Percentiles rank a stretch among this genome's conserved stretches.
Evolutionary conservation across 2,797 vertebrate genomes (phyloP).

Genomic region (Choloepus didactylus): DNA sequence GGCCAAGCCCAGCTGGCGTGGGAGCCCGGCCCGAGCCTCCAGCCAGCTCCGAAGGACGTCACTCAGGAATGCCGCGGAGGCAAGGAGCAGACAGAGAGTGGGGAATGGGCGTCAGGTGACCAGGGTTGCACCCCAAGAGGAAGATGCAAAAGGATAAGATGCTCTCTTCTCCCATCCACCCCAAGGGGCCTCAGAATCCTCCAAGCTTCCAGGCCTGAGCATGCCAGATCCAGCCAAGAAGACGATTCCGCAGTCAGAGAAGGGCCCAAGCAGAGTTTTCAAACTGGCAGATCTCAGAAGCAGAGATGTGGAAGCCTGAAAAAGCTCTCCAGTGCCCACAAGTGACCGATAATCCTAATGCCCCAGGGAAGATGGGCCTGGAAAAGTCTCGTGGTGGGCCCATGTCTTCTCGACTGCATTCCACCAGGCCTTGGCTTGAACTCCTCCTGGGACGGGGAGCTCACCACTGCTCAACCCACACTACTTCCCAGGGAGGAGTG

Average conservation of each 20-base stretch:
- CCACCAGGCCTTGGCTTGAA: background rate
- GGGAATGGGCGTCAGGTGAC: background rate
- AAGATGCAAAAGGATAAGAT: background rate
- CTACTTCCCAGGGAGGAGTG: background rate
- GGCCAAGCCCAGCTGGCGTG: background rate
- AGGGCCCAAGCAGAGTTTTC: background rate
- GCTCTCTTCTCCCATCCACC: background rate
- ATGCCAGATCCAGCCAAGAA: too few relatives aligned
- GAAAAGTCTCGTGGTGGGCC: background rate
- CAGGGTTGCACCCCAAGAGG: background rate
- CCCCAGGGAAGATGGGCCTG: background rate
- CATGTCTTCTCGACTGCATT: background rate
- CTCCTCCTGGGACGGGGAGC: background rate
- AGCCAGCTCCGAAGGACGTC: background rate
- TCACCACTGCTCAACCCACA: background rate
- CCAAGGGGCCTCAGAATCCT: background rate
- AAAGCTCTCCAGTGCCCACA: background rate
- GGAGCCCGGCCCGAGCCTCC: background rate
- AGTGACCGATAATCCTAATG: rapidly evolving
- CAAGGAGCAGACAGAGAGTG: background rate
- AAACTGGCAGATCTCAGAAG: background rate
- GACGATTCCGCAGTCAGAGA: background rate
- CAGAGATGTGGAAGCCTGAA: background rate
- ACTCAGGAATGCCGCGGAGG: background rate
- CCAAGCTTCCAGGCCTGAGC: background rate